These are phyloP conservation scores for Stenolophus ochropezus DNA, from an alignment of 2,888 invertebrate genomes.

Conservation along the genomic window DNA sequence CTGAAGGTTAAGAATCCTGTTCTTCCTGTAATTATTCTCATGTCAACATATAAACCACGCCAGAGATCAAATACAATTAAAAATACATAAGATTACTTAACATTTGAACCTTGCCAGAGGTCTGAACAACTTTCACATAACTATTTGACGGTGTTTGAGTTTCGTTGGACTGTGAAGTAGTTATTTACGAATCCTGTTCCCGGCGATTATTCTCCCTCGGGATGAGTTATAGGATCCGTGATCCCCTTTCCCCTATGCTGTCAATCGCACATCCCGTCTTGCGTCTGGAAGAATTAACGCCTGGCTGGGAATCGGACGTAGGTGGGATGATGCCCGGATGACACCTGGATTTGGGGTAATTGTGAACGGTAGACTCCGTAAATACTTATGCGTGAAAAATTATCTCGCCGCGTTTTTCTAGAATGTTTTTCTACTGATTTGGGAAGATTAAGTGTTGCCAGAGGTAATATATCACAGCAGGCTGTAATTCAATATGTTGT, in stretches of 20 bases:
- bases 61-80: no score
- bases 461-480: not conserved
- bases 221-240: slow-evolving; percentile 23
- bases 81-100: no score
- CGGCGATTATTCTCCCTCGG: slow-evolving; percentile 1
- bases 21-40: no score
- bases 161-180: no score
- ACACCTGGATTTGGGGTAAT: not conserved
- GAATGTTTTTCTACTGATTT: not conserved
- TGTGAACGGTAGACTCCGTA: not conserved
- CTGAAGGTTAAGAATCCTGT: no score
- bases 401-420: not conserved
- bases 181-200: not conserved
- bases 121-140: no score
- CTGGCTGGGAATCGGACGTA: not conserved
- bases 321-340: not conserved
- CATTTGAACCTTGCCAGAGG: no score
- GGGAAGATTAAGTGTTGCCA: not conserved
- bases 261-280: not conserved
- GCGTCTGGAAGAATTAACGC: not conserved
- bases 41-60: no score
- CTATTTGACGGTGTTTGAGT: no score
- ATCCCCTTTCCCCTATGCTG: not conserved
- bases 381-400: not conserved
- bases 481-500: not conserved